phyloP scores from a whole-genome alignment of 2,888 invertebrate genomes.

The Odontocolon sp. region DNA sequence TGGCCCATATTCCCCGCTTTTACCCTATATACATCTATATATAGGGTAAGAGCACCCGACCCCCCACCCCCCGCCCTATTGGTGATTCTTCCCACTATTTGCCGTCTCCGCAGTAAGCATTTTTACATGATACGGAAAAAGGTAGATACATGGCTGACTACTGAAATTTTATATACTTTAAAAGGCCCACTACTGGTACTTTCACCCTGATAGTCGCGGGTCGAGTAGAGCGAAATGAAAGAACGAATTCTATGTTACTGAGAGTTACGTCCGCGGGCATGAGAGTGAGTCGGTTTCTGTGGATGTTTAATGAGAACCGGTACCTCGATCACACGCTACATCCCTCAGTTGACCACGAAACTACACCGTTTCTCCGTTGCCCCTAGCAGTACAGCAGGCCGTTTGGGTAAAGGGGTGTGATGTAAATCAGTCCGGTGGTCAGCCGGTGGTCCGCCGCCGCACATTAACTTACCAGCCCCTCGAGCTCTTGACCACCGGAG shows the following conservation, averaged over 20 bases:
- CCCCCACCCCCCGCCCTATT: too few relatives aligned
- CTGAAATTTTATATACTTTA: too few relatives aligned
- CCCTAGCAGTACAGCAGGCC: slow-evolving; percentile 28
- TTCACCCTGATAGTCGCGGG: too few relatives aligned
- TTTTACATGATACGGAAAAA: too few relatives aligned
- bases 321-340: slow-evolving; percentile 74
- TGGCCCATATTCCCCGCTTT: too few relatives aligned
- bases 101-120: too few relatives aligned
- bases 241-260: slow-evolving; percentile 23
- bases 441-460: slow-evolving; percentile 75
- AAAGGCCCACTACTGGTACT: too few relatives aligned
- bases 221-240: too few relatives aligned
- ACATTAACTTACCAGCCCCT: slow-evolving; percentile 77
- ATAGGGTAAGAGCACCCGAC: too few relatives aligned
- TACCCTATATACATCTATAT: too few relatives aligned
- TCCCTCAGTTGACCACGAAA: slow-evolving; percentile 77
- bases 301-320: slow-evolving; percentile 72
- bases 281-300: slow-evolving; percentile 58
- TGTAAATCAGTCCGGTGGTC: slow-evolving; percentile 80
- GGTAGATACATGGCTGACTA: too few relatives aligned
- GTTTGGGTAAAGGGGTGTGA: slow-evolving; percentile 75
- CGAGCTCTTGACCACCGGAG: slow-evolving; percentile 37
- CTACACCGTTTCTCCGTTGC: slow-evolving; percentile 41
- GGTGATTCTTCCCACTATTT: too few relatives aligned
- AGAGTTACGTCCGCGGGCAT: not conserved